Evolutionary conservation across 2,113 vertebrate species (phyloP), one percentile per base, ranked within the genome.

Genomic region (Diadophis punctatus): DNA sequence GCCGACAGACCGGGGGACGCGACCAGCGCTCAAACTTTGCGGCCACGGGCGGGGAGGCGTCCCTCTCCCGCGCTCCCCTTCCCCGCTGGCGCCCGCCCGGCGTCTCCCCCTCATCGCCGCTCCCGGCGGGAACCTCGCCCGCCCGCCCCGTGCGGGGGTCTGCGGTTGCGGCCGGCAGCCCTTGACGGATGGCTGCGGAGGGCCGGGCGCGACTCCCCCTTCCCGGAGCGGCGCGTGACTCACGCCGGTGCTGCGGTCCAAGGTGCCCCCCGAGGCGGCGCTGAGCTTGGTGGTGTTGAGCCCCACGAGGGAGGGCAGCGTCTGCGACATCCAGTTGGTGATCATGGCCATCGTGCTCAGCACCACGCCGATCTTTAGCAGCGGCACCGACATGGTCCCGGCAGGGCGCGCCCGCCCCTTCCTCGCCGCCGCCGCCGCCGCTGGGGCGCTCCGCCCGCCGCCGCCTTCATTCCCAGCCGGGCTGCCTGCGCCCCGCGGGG

Each of bases 311-410:
- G 99, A 98, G 94, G 99, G 99, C 97, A 99, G 97, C 92, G 99
- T 99, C 98, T 99, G 99, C 97, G 99, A 99, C 99, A 99, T 99
- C 99, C 99, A 99, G 98, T 99, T 99, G 98, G 99, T 99, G 97
- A 99, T 99, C 99, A 99, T 99, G 94, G 99, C 99, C 99, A 99
- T 99, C 97, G 99, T 99, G 98, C 99, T 99, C 94, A 99, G 99
- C 97, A 99, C 98, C 93, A 99, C 98, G 95, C 99, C 99, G 97
- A 99, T 98, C 98, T 99, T 99, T 91, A 99, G 98, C 97, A 99
- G 97, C 96, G 99, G 98, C 97, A 99, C 98, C 97, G 98, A 98
- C 99, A 99, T 99, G 96, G 97, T 97, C 97, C 97, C 98, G 96
- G 91, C 96, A 90, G 93, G 90, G 95, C 94, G 94, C 94, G 94